These are phyloP conservation scores for Hylia prasina DNA, from an alignment of 2,113 vertebrate genomes.

Conservation along the genomic window DNA sequence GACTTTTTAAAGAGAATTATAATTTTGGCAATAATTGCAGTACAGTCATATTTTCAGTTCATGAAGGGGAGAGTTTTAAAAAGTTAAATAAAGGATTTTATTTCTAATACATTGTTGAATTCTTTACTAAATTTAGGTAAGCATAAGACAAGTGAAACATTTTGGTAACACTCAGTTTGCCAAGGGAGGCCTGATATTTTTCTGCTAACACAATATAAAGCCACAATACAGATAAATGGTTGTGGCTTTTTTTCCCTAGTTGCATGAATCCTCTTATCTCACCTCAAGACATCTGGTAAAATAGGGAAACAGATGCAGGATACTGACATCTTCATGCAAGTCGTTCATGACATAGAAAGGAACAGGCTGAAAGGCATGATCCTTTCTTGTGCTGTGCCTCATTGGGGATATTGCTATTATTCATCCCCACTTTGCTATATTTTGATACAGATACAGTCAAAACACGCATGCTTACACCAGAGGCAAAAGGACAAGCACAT, in stretches of 20 bases:
- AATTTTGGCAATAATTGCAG: background rate
- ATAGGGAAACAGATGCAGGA: background rate
- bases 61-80: background rate
- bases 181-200: background rate
- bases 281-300: conserved; percentile 23
- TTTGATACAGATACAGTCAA: background rate
- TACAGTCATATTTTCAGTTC: background rate
- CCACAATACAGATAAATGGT: background rate
- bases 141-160: background rate
- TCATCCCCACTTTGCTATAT: background rate
- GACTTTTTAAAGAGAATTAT: background rate
- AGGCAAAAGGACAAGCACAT: background rate
- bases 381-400: background rate
- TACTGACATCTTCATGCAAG: conserved; percentile 18
- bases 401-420: background rate
- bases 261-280: background rate
- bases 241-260: background rate
- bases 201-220: background rate
- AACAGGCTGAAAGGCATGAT: background rate
- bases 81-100: background rate
- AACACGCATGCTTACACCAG: background rate
- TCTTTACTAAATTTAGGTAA: background rate
- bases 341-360: conserved; percentile 16
- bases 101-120: background rate
- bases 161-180: background rate